Evolutionary conservation across 2,113 vertebrate genomes (phyloP).

Genomic region (Odocoileus hemionus): DNA sequence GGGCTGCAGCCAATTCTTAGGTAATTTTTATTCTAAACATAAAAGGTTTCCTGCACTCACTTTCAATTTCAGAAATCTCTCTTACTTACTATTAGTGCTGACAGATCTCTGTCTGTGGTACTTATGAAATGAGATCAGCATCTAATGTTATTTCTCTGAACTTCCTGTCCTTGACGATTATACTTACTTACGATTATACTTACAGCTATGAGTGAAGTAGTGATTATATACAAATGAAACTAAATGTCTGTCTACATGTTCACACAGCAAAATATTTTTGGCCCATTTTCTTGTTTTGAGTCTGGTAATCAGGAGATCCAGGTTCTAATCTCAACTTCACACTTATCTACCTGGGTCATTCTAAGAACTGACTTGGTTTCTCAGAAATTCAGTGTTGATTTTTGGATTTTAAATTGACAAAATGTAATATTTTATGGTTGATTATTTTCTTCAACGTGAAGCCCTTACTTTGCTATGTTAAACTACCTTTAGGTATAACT

Average conservation of each 20-base stretch:
- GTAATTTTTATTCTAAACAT: slow-evolving; percentile 22
- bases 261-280: not conserved
- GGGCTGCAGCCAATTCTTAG: slow-evolving; percentile 7
- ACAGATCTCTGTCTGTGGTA: not conserved
- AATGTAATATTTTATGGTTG: not conserved
- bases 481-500: not conserved
- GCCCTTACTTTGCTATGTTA: not conserved
- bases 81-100: not conserved
- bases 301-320: not conserved
- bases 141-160: not conserved
- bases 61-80: slow-evolving; percentile 24
- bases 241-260: not conserved
- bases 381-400: not conserved
- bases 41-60: not conserved
- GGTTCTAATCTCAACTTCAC: not conserved
- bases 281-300: not conserved
- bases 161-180: not conserved
- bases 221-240: not conserved
- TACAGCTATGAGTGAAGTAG: not conserved
- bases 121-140: not conserved
- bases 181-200: not conserved
- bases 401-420: not conserved
- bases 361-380: not conserved
- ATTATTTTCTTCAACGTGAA: not conserved
- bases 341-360: not conserved